Percentiles rank a stretch among this genome's conserved stretches.
These are phyloP conservation scores for Drosophila subsilvestris DNA, from an alignment of 2,888 invertebrate species.

Conservation along the genomic window DNA sequence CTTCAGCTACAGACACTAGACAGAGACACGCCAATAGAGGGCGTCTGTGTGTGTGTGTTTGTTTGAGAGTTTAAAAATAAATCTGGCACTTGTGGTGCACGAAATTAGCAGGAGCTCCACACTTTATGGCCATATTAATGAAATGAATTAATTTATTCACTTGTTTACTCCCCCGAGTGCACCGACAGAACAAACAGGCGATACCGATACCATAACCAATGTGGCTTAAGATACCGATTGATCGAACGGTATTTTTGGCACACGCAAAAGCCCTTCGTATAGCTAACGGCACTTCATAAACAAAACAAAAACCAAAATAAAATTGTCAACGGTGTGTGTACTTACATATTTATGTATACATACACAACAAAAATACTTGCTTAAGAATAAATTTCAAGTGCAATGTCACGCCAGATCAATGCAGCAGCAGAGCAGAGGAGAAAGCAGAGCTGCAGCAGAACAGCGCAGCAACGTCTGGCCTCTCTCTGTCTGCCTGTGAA, in stretches of 20 bases:
- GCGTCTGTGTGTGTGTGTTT: conserved; percentile 1
- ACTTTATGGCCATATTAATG: conserved; percentile 59
- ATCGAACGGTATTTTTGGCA: conserved; percentile 12
- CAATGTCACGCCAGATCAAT: conserved; percentile 58
- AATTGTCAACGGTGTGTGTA: conserved; percentile 1
- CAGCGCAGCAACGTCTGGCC: neutral
- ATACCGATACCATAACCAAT: conserved; percentile 3
- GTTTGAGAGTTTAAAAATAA: conserved; percentile 58
- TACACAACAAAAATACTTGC: conserved; percentile 5
- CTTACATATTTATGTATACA: conserved; percentile 18
- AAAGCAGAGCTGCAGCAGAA: neutral
- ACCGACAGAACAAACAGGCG: conserved; percentile 22
- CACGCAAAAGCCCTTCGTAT: neutral
- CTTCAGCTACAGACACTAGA: conserved; percentile 16
- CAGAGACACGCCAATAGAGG: conserved; percentile 10
- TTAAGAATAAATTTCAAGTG: conserved; percentile 60
- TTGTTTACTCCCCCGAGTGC: conserved; percentile 53
- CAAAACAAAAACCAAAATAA: conserved; percentile 1
- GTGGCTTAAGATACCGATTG: conserved; percentile 12
- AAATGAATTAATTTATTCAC: conserved; percentile 63
- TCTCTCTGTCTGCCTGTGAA: conserved; percentile 8
- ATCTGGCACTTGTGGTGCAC: conserved; percentile 37
- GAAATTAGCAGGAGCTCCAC: conserved; percentile 51
- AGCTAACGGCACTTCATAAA: conserved; percentile 43
- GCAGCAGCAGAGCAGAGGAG: neutral